Conservation (phyloP, 1,140 invertebrate species). For the Batillaria attramentaria region DNA sequence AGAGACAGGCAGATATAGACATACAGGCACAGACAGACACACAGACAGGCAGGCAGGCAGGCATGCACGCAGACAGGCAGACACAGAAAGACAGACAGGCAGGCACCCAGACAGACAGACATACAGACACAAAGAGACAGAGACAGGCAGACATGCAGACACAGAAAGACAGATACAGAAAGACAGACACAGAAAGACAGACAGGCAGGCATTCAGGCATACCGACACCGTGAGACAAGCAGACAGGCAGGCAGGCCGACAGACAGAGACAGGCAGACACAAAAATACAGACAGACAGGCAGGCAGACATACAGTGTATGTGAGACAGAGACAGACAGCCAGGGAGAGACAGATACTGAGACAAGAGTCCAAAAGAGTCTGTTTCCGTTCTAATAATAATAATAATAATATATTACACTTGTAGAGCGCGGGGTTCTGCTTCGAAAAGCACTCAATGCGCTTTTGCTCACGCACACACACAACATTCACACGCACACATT, state of each 20-base stretch:
- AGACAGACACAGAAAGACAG: background rate
- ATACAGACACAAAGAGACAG: background rate
- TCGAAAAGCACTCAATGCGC: too few relatives aligned
- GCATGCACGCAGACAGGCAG: background rate
- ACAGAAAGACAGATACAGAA: background rate
- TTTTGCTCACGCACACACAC: too few relatives aligned
- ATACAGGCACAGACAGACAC: background rate
- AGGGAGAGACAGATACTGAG: too few relatives aligned
- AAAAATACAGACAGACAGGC: background rate
- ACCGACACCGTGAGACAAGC: slow-evolving; percentile 5
- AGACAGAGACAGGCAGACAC: background rate
- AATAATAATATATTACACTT: too few relatives aligned
- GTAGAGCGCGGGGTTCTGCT: too few relatives aligned
- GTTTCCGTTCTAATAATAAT: too few relatives aligned
- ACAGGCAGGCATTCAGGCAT: background rate
- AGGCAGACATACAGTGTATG: background rate
- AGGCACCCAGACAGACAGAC: background rate
- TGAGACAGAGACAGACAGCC: background rate
- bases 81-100: slow-evolving; percentile 9
- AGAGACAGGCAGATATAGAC: background rate
- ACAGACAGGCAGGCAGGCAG: background rate
- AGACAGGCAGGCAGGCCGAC: background rate
- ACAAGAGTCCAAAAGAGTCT: too few relatives aligned
- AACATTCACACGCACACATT: too few relatives aligned
- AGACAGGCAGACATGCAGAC: background rate